Conservation (phyloP, 1,140 invertebrate genomes). For the Caligus rogercresseyi region DNA sequence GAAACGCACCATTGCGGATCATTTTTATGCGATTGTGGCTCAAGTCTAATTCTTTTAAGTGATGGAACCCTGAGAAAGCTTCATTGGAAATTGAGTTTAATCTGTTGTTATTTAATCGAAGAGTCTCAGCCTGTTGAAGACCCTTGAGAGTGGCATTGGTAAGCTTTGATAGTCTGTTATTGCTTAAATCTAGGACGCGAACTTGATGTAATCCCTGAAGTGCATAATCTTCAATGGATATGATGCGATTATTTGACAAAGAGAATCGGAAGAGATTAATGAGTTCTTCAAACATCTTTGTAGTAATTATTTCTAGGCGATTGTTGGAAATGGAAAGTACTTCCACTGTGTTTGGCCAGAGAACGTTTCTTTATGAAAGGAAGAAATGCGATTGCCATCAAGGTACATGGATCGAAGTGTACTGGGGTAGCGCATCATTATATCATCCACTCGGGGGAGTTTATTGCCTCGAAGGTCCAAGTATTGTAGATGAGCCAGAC, state of each 20-base stretch:
- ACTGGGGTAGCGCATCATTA: conserved; percentile 28
- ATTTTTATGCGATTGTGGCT: conserved; percentile 35
- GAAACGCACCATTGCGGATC: conserved; percentile 35
- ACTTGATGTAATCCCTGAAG: conserved; percentile 34
- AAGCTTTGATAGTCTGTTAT: conserved; percentile 27
- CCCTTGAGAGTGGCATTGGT: conserved; percentile 25
- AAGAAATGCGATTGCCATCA: conserved; percentile 22
- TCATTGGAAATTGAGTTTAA: conserved; percentile 40
- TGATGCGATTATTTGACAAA: conserved; percentile 37
- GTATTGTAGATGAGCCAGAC: conserved; percentile 61
- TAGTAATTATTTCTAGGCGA: conserved; percentile 22
- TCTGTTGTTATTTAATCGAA: conserved; percentile 54
- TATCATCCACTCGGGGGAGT: conserved; percentile 52
- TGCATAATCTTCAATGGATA: conserved; percentile 38
- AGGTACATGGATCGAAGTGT: conserved; percentile 23
- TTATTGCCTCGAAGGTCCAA: conserved; percentile 68
- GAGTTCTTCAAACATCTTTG: conserved; percentile 22
- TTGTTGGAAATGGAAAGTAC: conserved; percentile 23
- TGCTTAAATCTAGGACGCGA: conserved; percentile 33
- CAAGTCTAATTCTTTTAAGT: conserved; percentile 45
- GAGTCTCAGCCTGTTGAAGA: conserved; percentile 19
- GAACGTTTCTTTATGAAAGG: conserved; percentile 23
- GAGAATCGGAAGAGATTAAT: conserved; percentile 20
- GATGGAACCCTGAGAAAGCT: conserved; percentile 45
- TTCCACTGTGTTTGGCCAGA: conserved; percentile 20